Evolutionary conservation across 2,797 vertebrate genomes (phyloP), one percentile per base, ranked within the genome.

Genomic region (Xenops minutus): DNA sequence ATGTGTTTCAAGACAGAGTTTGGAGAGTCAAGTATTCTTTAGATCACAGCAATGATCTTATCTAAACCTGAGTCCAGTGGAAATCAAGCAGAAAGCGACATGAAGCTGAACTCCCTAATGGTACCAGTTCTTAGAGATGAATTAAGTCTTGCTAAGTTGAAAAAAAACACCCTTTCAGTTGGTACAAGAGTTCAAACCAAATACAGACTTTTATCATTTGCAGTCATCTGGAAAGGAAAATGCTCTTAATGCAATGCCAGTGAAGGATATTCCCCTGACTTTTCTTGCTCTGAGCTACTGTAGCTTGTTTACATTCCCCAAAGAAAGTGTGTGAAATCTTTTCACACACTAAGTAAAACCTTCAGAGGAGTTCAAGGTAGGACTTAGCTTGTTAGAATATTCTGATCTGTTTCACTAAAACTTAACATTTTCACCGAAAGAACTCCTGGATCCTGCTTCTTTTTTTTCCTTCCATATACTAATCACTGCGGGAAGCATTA

Each of bases 161-260:
- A 95, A 91, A 94, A 89, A 44, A 44, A 82, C 6, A 8, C 7
- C 4, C 5, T 2, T 77, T 95, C 62, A 52, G 36, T 34, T 95
- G 88, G 87, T 91, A 83, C 64, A 83, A 80, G 84, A 93, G 75
- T 93, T 89, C 89, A 96, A 93, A 59, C 72, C n/a, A 89, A 93
- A 94, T 75, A 78, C 91, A 91, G 85, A 82, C 89, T 88, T 79
- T 94, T 96, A 96, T 77, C 75, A 48, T 93, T 92, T 96, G 91
- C 89, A 89, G 93, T 91, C 89, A 88, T 95, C 92, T 94, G 92
- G 93, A 95, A 93, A 92, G 81, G 85, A 91, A 96, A 96, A 88
- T 55, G 82, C 76, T 94, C 89, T 87, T 92, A 94, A 79, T 88
- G 82, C 82, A 83, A 14, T 73, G 87, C 64, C 39, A 55, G 79